Base-by-base conservation (phyloP, 2,888 invertebrate genomes). In the Ashinkailepas kermadecensis region DNA sequence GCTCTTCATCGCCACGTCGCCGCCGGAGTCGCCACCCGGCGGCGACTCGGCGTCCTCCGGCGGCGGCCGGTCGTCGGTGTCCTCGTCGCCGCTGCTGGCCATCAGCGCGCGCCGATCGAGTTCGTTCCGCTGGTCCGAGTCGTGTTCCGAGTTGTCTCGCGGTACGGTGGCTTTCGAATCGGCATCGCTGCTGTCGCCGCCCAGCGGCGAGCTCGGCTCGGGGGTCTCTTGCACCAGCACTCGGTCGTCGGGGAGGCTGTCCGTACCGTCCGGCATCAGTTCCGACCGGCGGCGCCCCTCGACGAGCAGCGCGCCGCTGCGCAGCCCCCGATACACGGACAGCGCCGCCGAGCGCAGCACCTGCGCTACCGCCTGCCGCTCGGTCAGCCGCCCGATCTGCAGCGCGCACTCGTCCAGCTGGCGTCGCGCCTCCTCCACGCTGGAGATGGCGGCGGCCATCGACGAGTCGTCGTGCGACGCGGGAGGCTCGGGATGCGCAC, bases 221-320 rank as follows among this genome's bases (percentile, higher is more conserved):
- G 70, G 70, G 39, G 70, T 70, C 70, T 70, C 70, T 12, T 15
- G 70, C 70, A 70, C 70, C 12, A 70, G 39, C 62, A 62, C 18
- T 18, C 18, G 18, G 18, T 15, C 15, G 15, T 13, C 39, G 39
- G 39, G 18, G 12, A 8, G 15, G 62, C 15, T 7, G 62, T 7
- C 13, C 62, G 8, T 15, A 7, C 4, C 62, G 62, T 15, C 62
- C 7, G 62, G 78, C 78, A 9, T 3, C 78, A n/a, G 21, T 18
- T 18, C n/a, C 78, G 56, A 18, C 18, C 54, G 78, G 78, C 78
- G 39, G n/a, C 57, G 56, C n/a, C 15, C 23, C 21, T 58, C 57
- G 25, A 1, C 23, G 57, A 12, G 54, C 23, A 23, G 58, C 79
- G 79, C 56, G 21, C 58, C 59, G 79, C 56, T 12, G 56, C 13